phyloP scores from a whole-genome alignment of 37 sponge, comb jelly and placozoan species.

The Hexactinellida sp. region DNA sequence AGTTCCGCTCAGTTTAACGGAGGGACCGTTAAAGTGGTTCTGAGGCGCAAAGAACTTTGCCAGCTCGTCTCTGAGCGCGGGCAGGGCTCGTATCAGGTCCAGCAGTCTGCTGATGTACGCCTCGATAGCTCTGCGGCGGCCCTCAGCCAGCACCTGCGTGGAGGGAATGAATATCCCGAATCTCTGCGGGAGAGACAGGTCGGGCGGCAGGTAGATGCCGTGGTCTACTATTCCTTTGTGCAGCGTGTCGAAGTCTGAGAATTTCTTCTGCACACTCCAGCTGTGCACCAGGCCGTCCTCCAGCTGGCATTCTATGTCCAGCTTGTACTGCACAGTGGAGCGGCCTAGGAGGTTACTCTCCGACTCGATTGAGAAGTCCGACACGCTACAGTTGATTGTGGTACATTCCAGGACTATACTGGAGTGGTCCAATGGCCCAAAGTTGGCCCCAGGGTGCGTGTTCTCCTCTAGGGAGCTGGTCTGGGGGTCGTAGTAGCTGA shows the following conservation, averaged over 20 bases:
- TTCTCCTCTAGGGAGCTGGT: not conserved
- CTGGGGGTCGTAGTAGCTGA: not conserved
- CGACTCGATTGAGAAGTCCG: not conserved
- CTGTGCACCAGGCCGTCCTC: not conserved
- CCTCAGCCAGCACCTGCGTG: not conserved
- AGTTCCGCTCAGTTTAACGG: not conserved
- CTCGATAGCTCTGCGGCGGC: not conserved
- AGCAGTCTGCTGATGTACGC: not conserved
- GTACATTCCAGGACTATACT: not conserved
- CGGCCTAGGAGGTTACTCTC: not conserved
- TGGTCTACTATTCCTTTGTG: not conserved
- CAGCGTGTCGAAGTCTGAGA: not conserved
- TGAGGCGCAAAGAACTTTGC: not conserved
- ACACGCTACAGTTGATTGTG: not conserved
- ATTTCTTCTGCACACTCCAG: slow-evolving; percentile 5
- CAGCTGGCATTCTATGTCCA: not conserved
- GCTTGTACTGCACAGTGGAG: not conserved
- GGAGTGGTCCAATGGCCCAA: not conserved
- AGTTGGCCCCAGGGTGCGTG: not conserved
- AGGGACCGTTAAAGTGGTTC: not conserved
- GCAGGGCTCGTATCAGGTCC: not conserved
- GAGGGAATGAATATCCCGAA: not conserved
- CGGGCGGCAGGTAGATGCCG: not conserved
- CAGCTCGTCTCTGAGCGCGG: not conserved
- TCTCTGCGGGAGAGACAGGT: not conserved